Evolutionary conservation across 2,888 invertebrate genomes (phyloP).

Genomic region (Clepsis dumicolana): DNA sequence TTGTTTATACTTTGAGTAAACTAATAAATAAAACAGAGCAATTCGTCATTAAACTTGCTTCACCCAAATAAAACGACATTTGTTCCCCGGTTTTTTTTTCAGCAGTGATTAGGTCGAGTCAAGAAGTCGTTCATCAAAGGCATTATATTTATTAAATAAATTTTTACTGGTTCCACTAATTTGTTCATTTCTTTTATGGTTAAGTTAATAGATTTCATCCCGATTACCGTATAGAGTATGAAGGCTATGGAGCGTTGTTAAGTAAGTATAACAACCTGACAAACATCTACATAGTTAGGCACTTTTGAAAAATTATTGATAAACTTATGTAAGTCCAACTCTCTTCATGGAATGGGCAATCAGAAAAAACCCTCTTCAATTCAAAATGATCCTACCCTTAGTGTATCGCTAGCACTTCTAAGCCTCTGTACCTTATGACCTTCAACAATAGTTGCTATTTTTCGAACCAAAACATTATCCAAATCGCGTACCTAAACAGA

Average conservation of each 20-base stretch:
- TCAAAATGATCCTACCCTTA: not conserved
- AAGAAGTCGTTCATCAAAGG: not conserved
- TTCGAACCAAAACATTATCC: constrained; percentile 12
- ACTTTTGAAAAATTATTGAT: no score
- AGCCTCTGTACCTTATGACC: no score
- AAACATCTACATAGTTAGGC: no score
- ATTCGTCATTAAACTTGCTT: not conserved
- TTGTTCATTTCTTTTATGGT: not conserved
- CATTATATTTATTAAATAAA: not conserved
- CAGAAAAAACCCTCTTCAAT: no score
- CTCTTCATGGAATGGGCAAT: no score
- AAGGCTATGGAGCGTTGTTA: no score
- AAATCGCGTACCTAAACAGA: constrained; percentile 52
- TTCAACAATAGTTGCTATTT: not conserved
- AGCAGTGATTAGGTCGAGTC: not conserved
- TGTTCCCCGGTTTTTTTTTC: not conserved
- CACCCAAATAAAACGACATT: not conserved
- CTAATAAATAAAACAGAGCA: not conserved
- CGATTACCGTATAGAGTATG: no score
- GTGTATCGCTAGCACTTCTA: not conserved
- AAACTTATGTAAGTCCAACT: no score
- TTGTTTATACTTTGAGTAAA: not conserved
- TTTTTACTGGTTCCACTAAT: not conserved
- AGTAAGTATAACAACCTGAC: no score
- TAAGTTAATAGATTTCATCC: no score